phyloP scores from a whole-genome alignment of 2,797 vertebrate genomes.

The Harpagifer antarcticus region DNA sequence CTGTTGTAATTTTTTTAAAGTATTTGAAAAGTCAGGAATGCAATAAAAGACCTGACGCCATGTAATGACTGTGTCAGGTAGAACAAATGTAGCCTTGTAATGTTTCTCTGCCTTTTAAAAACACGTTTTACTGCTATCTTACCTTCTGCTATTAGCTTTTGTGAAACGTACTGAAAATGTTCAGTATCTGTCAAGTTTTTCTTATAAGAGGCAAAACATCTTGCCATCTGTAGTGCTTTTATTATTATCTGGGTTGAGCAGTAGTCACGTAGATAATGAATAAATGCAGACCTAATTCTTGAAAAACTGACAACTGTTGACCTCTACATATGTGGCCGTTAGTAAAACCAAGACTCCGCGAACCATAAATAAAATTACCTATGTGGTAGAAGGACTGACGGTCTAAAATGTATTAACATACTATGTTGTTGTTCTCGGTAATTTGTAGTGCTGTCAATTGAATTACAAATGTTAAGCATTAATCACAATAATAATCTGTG shows the following conservation, averaged over 20 bases:
- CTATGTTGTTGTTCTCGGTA: no score
- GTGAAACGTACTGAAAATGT: background rate
- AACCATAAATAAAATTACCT: background rate
- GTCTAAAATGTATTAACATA: no score
- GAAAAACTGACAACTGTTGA: background rate
- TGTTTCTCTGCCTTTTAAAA: background rate
- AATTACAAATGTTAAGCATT: no score
- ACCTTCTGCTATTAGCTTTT: background rate
- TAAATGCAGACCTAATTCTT: background rate
- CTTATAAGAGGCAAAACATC: background rate
- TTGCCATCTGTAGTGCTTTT: background rate
- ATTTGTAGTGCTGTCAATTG: no score
- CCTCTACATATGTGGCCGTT: background rate
- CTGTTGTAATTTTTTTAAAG: background rate
- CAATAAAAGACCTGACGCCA: background rate
- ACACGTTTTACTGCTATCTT: background rate
- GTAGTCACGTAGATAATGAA: background rate
- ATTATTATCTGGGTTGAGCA: background rate
- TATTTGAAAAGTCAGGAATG: background rate
- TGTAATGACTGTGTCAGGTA: background rate
- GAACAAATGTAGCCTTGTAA: background rate
- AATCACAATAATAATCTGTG: no score
- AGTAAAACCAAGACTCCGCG: background rate
- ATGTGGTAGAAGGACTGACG: no score
- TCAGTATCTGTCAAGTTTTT: background rate